Evolutionary conservation across 2,888 invertebrate genomes (phyloP).

Genomic region (Gisinianus flammeolus): DNA sequence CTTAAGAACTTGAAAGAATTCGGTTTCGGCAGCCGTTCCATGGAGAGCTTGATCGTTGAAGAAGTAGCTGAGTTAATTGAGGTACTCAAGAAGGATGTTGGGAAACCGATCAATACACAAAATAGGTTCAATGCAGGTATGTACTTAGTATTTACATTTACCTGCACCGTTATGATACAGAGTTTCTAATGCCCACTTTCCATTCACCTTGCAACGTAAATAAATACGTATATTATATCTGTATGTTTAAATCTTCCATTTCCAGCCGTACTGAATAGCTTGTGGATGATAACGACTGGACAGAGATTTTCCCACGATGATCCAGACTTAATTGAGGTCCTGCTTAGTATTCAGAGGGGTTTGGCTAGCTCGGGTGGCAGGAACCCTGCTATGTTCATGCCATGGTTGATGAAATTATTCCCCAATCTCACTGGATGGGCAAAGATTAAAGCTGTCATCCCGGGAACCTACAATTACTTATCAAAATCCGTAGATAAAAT

Average conservation of each 20-base stretch:
- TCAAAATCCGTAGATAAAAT: conserved; percentile 23
- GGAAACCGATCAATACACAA: conserved; percentile 49
- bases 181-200: conserved; percentile 53
- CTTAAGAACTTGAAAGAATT: conserved; percentile 48
- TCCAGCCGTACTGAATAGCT: not conserved
- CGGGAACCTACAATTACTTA: conserved; percentile 50
- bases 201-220: conserved; percentile 47
- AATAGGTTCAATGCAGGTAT: conserved; percentile 46
- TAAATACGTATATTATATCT: not conserved
- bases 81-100: conserved; percentile 43
- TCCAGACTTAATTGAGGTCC: not conserved
- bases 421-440: conserved; percentile 48
- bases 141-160: too few relatives aligned
- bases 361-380: conserved; percentile 43
- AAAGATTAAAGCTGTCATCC: conserved; percentile 39
- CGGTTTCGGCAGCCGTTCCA: conserved; percentile 51
- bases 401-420: conserved; percentile 49
- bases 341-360: conserved; percentile 26
- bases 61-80: conserved; percentile 48
- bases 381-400: conserved; percentile 47
- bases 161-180: too few relatives aligned
- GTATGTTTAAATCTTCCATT: not conserved
- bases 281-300: not conserved
- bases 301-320: conserved; percentile 13
- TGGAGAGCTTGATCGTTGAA: conserved; percentile 52